phyloP scores from a whole-genome alignment of 37 sponge, comb jelly and placozoan genomes.

The Oscarella lobularis region DNA sequence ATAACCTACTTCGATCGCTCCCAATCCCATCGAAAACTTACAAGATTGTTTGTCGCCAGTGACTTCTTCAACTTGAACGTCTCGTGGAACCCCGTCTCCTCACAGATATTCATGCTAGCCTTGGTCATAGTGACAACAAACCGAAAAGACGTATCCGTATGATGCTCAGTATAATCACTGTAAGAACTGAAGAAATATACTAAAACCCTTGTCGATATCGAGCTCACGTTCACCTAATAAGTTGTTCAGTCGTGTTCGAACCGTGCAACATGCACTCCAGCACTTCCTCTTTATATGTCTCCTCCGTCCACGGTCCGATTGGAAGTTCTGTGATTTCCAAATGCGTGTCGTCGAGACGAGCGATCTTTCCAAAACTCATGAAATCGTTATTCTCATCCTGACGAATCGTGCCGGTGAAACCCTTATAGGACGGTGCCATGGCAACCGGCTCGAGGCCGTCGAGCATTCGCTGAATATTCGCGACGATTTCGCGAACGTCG shows the following conservation, averaged over 20 bases:
- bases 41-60: conserved; percentile 46
- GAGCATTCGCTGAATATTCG: conserved; percentile 65
- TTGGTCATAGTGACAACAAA: conserved; percentile 68
- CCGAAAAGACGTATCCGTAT: conserved; percentile 90
- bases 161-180: conserved; percentile 93
- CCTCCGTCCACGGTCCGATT: conserved; percentile 83
- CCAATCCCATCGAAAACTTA: conserved; percentile 13
- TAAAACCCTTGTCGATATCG: background rate
- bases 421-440: conserved; percentile 34
- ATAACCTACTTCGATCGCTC: too few species aligned
- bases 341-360: conserved; percentile 39
- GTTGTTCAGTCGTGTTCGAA: conserved; percentile 58
- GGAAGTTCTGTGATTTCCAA: conserved; percentile 95
- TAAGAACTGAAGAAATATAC: background rate
- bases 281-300: conserved; percentile 85
- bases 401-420: conserved; percentile 50
- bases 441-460: conserved; percentile 53
- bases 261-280: conserved; percentile 84
- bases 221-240: conserved; percentile 67
- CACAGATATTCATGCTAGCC: conserved; percentile 49
- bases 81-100: conserved; percentile 59
- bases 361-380: conserved; percentile 47
- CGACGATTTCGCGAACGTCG: conserved; percentile 63
- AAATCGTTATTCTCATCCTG: conserved; percentile 69
- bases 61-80: conserved; percentile 85